Conservation (phyloP, 1,140 invertebrate genomes). For the Triops longicaudatus region DNA sequence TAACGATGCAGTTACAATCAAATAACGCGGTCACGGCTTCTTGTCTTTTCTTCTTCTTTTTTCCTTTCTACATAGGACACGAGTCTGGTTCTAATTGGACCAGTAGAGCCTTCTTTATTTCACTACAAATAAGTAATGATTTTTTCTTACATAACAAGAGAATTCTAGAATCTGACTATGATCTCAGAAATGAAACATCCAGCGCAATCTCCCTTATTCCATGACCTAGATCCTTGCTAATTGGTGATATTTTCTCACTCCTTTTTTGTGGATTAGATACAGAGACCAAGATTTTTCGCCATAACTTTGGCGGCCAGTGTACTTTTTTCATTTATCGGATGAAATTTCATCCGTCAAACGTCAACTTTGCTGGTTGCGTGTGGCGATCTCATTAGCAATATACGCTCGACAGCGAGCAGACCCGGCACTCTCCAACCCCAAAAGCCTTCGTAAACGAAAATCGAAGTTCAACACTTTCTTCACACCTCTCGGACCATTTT, state of each 20-base stretch:
- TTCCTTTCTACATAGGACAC: too few species aligned
- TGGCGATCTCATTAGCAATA: slow-evolving; percentile 27
- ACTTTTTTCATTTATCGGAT: not conserved
- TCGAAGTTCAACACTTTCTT: slow-evolving; percentile 17
- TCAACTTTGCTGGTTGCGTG: not conserved
- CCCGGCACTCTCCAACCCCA: slow-evolving; percentile 30
- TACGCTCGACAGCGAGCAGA: slow-evolving; percentile 23
- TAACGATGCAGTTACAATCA: too few species aligned
- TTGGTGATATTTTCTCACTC: not conserved
- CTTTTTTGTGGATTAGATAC: not conserved
- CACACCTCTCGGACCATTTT: slow-evolving; percentile 31
- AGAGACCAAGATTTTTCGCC: not conserved
- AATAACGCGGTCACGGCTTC: too few species aligned
- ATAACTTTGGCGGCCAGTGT: not conserved
- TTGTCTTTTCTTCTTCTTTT: too few species aligned
- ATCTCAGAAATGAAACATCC: too few species aligned
- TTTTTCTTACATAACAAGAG: too few species aligned
- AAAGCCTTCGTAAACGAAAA: slow-evolving; percentile 20
- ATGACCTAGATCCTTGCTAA: not conserved
- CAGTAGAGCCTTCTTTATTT: too few species aligned
- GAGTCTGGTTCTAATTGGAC: too few species aligned
- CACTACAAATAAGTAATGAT: too few species aligned
- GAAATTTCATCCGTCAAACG: not conserved
- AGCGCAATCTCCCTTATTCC: not conserved
- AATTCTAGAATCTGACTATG: too few species aligned